Evolutionary conservation across 2,113 vertebrate genomes (phyloP).

Genomic region (Eurypyga helias): DNA sequence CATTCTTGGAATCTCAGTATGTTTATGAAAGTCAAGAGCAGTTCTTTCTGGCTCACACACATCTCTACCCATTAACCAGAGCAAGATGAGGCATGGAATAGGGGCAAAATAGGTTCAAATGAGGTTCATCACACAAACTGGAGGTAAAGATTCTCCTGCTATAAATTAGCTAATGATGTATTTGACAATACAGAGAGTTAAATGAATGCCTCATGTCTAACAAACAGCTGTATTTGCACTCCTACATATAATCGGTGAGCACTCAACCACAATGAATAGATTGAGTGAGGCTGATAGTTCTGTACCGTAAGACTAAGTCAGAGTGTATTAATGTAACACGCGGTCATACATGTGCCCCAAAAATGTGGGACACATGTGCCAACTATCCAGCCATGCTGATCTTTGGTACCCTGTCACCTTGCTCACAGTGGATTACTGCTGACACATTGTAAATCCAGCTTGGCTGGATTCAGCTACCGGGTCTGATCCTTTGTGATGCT

Average conservation of each 20-base stretch:
- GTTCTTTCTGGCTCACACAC: background rate
- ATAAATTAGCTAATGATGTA: background rate
- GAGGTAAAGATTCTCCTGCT: background rate
- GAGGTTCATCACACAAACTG: background rate
- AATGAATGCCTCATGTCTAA: background rate
- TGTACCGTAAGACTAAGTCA: slow-evolving; percentile 30
- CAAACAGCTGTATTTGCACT: slow-evolving; percentile 53
- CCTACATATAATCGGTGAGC: background rate
- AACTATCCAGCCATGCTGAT: slow-evolving; percentile 10
- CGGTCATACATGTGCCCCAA: background rate
- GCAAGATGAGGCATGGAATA: background rate
- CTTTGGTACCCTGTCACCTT: slow-evolving; percentile 45
- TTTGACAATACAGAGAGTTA: background rate
- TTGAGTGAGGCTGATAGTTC: slow-evolving; percentile 29
- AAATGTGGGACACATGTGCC: slow-evolving; percentile 50
- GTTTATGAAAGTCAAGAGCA: background rate
- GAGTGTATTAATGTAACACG: slow-evolving; percentile 23
- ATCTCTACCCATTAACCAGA: background rate
- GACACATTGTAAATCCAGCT: slow-evolving; percentile 45
- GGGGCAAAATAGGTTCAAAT: background rate
- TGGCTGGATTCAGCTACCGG: background rate
- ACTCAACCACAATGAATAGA: slow-evolving; percentile 9
- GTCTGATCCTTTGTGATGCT: slow-evolving; percentile 54
- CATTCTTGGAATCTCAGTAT: background rate
- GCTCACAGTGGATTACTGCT: slow-evolving; percentile 24